Evolutionary conservation across 2,113 vertebrate species (phyloP), one percentile per base, ranked within the genome.

Genomic region (Kobus ellipsiprymnus): DNA sequence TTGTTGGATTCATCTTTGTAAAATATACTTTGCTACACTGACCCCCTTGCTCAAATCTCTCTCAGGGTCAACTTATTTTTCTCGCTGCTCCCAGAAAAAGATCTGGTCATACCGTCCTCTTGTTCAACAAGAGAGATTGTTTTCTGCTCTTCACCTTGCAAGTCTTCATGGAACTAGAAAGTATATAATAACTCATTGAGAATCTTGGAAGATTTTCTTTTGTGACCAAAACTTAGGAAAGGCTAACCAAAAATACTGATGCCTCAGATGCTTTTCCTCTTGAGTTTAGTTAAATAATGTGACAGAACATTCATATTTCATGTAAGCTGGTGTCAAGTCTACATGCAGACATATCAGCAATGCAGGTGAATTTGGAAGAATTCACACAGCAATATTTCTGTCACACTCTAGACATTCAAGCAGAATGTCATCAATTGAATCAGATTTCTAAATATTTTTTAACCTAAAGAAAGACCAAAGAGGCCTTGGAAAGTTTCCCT

Each of bases 221-320:
- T 94, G 10, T 84, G 11, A 83, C 36, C 62, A 91, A 90, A 83
- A 80, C 29, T 64, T 96, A 94, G 40, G 40, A 85, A 96, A 94
- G 30, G 11, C 19, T 93, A 59, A 86, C 50, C 48, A 29, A 82
- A 96, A 93, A 86, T 91, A 86, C 13, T 71, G 29, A 91, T 82
- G 48, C 40, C 85, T 96, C 59, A 36, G 81, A 77, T 50, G 57
- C 15, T 78, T 94, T 90, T 40, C 59, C 90, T 80, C 40, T 84
- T 86, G 27, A 91, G 33, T 40, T 96, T 59, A 44, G 62, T 89
- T 83, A 88, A 96, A 71, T 93, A 96, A 91, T 48, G 2, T 94
- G 59, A 94, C 30, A 81, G 30, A 10, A 80, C 62, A 77, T 84
- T 92, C 64, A 36, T 94, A 83, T 91, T 94, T 94, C 82, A 87